phyloP scores from a whole-genome alignment of 2,113 vertebrate genomes.

The Melospiza georgiana region DNA sequence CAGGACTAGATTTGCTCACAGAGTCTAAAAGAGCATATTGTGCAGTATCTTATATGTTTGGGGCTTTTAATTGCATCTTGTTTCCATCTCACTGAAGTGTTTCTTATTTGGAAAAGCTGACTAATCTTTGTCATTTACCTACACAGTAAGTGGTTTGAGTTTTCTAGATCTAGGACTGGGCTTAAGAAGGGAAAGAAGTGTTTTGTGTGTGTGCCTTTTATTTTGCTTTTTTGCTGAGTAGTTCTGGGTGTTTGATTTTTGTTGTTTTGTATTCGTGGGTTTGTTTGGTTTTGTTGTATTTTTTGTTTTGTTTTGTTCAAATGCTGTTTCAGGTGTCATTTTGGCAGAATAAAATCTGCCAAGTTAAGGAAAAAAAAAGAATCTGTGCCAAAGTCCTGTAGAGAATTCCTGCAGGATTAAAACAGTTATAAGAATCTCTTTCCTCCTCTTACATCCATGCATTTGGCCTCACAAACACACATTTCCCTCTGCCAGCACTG shows the following conservation, averaged over 20 bases:
- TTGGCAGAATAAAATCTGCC: neutral
- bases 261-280: neutral
- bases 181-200: neutral
- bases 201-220: neutral
- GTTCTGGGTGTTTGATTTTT: neutral
- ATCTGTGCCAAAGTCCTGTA: neutral
- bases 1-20: neutral
- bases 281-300: neutral
- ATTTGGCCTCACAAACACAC: neutral
- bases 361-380: neutral
- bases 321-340: neutral
- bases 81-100: neutral
- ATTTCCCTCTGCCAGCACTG: neutral
- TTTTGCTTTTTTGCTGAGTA: neutral
- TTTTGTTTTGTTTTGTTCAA: neutral
- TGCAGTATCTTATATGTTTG: neutral
- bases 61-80: neutral
- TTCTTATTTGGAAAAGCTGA: slow-evolving; percentile 21
- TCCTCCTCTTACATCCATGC: neutral
- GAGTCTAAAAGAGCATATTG: slow-evolving; percentile 14
- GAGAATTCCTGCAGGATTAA: neutral
- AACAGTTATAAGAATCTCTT: neutral
- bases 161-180: neutral
- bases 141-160: neutral
- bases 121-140: neutral